phyloP scores from a whole-genome alignment of 1,140 invertebrate genomes.

The Lordiphosa collinella region DNA sequence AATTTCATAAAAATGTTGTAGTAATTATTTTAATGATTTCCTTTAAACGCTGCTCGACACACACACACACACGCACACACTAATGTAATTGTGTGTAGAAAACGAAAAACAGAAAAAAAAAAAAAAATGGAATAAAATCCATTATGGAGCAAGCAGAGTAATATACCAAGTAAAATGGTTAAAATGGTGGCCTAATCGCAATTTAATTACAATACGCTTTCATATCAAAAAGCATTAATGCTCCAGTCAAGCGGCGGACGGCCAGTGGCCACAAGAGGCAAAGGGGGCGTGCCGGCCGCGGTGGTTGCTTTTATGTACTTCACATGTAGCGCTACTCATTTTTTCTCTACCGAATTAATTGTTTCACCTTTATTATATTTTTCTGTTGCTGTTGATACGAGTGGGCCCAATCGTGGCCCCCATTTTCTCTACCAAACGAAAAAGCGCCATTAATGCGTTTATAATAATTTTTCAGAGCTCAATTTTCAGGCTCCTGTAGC shows the following conservation, averaged over 20 bases:
- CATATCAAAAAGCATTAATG: slow-evolving; percentile 78
- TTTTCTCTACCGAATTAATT: slow-evolving; percentile 58
- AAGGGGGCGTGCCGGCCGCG: slow-evolving; percentile 42
- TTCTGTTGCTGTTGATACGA: slow-evolving; percentile 61
- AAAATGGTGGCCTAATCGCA: slow-evolving; percentile 79
- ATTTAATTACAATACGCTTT: slow-evolving; percentile 79
- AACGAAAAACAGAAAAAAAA: background rate
- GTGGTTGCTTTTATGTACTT: slow-evolving; percentile 31
- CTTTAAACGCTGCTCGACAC: slow-evolving; percentile 66
- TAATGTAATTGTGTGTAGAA: slow-evolving; percentile 63
- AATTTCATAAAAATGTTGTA: slow-evolving; percentile 66
- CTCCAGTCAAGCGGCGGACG: slow-evolving; percentile 11
- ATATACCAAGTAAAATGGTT: slow-evolving; percentile 73
- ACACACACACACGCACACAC: slow-evolving; percentile 27
- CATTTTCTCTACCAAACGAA: background rate
- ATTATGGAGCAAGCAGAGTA: slow-evolving; percentile 74
- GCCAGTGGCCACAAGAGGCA: slow-evolving; percentile 5
- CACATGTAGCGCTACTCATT: slow-evolving; percentile 65
- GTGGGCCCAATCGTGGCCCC: background rate
- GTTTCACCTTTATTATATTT: slow-evolving; percentile 76
- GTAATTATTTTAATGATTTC: slow-evolving; percentile 78
- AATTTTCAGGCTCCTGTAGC: slow-evolving; percentile 40
- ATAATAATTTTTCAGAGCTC: slow-evolving; percentile 70
- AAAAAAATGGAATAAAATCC: slow-evolving; percentile 74
- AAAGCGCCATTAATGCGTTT: slow-evolving; percentile 75